These are phyloP conservation scores for Drosophila mercatorum DNA, from an alignment of 2,888 invertebrate species.

Conservation along the genomic window DNA sequence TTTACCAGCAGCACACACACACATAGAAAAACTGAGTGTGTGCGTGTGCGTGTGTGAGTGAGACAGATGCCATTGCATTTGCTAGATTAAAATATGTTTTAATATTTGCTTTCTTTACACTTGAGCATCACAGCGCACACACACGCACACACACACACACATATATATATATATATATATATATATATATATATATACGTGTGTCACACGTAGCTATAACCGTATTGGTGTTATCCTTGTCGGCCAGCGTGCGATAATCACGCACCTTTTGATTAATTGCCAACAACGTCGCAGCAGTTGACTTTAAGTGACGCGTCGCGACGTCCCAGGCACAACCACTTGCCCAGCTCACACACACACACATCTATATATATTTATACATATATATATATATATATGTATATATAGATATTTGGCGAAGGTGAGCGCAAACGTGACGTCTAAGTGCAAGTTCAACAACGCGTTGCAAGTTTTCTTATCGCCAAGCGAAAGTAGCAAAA, in stretches of 20 bases:
- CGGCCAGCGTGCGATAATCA: constrained; percentile 69
- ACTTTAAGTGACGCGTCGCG: constrained; percentile 49
- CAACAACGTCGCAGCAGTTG: constrained; percentile 56
- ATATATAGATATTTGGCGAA: constrained; percentile 14
- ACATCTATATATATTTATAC: background rate
- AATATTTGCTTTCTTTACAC: constrained; percentile 75
- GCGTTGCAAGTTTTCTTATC: constrained; percentile 69
- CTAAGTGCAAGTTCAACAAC: constrained; percentile 77
- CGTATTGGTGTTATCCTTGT: constrained; percentile 47
- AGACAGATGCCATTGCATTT: constrained; percentile 57
- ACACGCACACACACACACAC: constrained; percentile 15
- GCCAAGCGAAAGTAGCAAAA: constrained; percentile 46
- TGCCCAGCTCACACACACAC: constrained; percentile 4
- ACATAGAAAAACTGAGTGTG: constrained; percentile 29
- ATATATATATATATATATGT: constrained; percentile 1
- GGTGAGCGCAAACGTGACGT: constrained; percentile 44
- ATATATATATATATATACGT: too few species aligned
- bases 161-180: too few species aligned
- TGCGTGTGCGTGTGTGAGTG: constrained; percentile 9
- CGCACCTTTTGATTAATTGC: constrained; percentile 83
- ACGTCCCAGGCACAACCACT: constrained; percentile 8
- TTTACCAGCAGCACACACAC: constrained; percentile 64
- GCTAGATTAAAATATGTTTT: constrained; percentile 79
- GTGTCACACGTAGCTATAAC: constrained; percentile 34
- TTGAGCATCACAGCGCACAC: constrained; percentile 31